Evolutionary conservation across 1,140 invertebrate genomes (phyloP), one percentile per base, ranked within the genome.

Genomic region (Drosophila prosaltans): DNA sequence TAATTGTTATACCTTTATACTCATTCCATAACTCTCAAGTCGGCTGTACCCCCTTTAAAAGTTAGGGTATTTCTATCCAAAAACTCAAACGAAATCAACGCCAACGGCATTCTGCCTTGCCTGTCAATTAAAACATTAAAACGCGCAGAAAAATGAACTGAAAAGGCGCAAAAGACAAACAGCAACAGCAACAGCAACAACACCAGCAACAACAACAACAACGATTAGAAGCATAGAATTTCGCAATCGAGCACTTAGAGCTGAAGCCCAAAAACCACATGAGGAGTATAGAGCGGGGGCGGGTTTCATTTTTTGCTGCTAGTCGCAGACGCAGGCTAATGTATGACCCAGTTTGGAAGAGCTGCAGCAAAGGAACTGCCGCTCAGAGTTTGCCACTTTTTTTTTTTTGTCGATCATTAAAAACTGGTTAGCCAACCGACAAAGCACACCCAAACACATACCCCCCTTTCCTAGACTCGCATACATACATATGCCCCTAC

Each of bases 111-210:
- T 72, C 73, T 61, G 28, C 62, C 32, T 51, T 75, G 82, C 75
- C 69, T 89, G 84, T 88, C 84, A 89, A 89, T 89, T 89, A 89
- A 89, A 80, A 89, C 85, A 89, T 89, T 88, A 89, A 88, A 76
- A 86, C 43, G 80, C 68, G 76, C 72, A 70, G 69, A 86, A 86
- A 86, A 78, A 73, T 73, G 65, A 75, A 81, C 54, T 62, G 70
- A 74, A 82, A 80, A 72, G 62, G 54, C 65, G 61, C 54, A 48
- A 39, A 48, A 39, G 63, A 48, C 45, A 43, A 78, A 61, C 60
- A 71, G 58, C 72, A 69, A 74, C 75, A 74, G 69, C 66, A 71
- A 45, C 68, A 60, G 63, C 58, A 24, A 9, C 64, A 65, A 43
- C 66, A 71, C 40, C 68, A 60, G 63, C 58, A 24, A 9, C 60